These are phyloP conservation scores for Spermophilus dauricus DNA, from an alignment of 2,113 vertebrate species.

Conservation along the genomic window DNA sequence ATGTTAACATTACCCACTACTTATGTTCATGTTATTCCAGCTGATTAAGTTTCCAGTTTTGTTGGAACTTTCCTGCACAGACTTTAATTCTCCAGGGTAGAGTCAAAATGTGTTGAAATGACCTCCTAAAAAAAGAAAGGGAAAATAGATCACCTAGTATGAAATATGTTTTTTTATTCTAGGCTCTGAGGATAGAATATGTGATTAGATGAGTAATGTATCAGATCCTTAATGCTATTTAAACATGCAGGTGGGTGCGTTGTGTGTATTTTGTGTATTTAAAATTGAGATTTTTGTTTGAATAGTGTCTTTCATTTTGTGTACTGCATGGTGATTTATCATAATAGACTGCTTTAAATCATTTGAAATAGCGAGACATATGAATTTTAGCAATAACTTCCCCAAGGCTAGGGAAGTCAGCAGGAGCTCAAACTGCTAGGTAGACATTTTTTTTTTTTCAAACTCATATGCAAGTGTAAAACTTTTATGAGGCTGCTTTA, in stretches of 20 bases:
- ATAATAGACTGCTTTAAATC: conserved; percentile 83
- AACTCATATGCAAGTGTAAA: conserved; percentile 86
- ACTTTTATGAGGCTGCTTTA: conserved; percentile 87
- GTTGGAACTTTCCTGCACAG: conserved; percentile 45
- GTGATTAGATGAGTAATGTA: conserved; percentile 61
- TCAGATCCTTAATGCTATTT: conserved; percentile 74
- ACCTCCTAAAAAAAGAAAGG: conserved; percentile 66
- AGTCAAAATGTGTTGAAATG: conserved; percentile 73
- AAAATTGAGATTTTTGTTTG: conserved; percentile 81
- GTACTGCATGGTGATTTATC: conserved; percentile 86
- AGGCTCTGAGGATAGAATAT: conserved; percentile 61
- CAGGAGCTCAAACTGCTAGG: conserved; percentile 83
- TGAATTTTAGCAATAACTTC: conserved; percentile 86
- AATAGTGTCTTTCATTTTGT: conserved; percentile 80
- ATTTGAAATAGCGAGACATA: conserved; percentile 82
- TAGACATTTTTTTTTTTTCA: conserved; percentile 69
- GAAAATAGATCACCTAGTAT: conserved; percentile 67
- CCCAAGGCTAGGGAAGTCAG: conserved; percentile 85
- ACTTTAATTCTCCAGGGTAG: conserved; percentile 69
- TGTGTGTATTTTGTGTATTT: conserved; percentile 79
- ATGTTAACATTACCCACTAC: conserved; percentile 49
- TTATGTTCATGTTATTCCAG: conserved; percentile 58
- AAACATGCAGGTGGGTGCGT: conserved; percentile 53
- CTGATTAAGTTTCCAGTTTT: conserved; percentile 67
- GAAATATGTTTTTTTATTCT: conserved; percentile 63